Evolutionary conservation across 1,140 invertebrate genomes (phyloP), one percentile per base, ranked within the genome.

Genomic region (Drosophila oshimai): DNA sequence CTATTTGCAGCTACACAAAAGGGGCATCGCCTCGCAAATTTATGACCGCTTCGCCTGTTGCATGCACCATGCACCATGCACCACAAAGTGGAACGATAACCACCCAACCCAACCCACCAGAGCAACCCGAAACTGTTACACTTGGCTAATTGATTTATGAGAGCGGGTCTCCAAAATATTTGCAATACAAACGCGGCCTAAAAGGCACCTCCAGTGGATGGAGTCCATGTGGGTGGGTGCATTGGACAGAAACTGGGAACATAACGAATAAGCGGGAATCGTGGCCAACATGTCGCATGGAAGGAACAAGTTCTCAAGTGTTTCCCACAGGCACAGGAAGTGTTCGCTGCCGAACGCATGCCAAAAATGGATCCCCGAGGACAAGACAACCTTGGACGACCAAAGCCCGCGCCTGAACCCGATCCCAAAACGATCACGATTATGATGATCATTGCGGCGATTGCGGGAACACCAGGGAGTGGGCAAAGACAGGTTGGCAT

Each of bases 281-380:
- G 55, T 46, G 53, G 58, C 41, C n/a, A 79, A 39, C 70, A 34
- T 34, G 47, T 62, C 47, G 36, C 51, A 67, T 79, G 51, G 46
- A 69, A 64, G 71, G 60, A 84, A 68, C 79, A 64, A 75, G 65
- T 75, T 75, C 41, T 54, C 39, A 13, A 75, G 74, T 75, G 81
- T 78, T 84, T 84, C 80, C 80, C 80, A 84, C 80, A 84, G 80
- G 71, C 74, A 84, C 80, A 84, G 80, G 75, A 84, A 86, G 80
- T 84, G 80, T 86, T 86, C 80, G 53, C 71, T 72, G 70, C 64
- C 65, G 65, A 84, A 86, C 80, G 80, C 80, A 84, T 86, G 75
- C 80, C 80, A 75, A 79, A 84, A 84, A 84, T 84, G 80, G 80
- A 41, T 79, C 80, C 71, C 80, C 65, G 46, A 79, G 80, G 80